A percentile compares a stretch with the other conserved stretches of the same genome.
These are phyloP conservation scores for Toxotes lorentzi DNA, from an alignment of 2,797 vertebrate species.

Conservation along the genomic window DNA sequence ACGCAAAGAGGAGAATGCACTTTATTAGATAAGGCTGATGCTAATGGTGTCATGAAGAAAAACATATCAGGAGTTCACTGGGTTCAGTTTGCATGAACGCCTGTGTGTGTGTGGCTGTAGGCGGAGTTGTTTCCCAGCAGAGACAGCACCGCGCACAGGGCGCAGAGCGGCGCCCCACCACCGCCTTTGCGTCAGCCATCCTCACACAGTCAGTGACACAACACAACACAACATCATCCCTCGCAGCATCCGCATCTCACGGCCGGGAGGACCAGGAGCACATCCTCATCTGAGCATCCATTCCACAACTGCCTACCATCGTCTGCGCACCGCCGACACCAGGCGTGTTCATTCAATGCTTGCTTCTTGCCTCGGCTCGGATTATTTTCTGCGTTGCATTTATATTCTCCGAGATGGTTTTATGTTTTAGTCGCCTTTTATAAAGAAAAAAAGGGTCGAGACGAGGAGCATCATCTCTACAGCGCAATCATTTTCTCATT, in stretches of 20 bases:
- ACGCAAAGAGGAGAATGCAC: neutral
- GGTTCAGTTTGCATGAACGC: constrained; percentile 42
- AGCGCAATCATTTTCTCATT: constrained; percentile 39
- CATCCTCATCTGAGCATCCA: constrained; percentile 83
- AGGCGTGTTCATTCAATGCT: constrained; percentile 60
- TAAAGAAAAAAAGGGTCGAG: constrained; percentile 50
- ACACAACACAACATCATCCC: constrained; percentile 74
- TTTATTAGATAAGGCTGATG: neutral
- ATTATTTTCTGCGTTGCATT: constrained; percentile 59
- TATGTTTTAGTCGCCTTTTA: constrained; percentile 51
- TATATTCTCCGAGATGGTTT: constrained; percentile 65
- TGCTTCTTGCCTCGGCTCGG: constrained; percentile 43
- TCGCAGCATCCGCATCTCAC: constrained; percentile 81
- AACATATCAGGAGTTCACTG: constrained; percentile 31
- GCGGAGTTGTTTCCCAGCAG: constrained; percentile 59
- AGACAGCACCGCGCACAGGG: constrained; percentile 68
- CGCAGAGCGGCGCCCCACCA: constrained; percentile 83
- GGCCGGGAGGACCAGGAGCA: constrained; percentile 81
- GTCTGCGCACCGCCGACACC: constrained; percentile 68
- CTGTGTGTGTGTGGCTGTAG: constrained; percentile 39
- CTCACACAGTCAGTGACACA: constrained; percentile 65
- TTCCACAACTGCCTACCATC: constrained; percentile 73
- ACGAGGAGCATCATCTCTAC: constrained; percentile 64
- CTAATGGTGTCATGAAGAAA: neutral
- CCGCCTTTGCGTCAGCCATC: constrained; percentile 73